Conservation (phyloP, 2,888 invertebrate genomes). For the Isoperla grammatica region DNA sequence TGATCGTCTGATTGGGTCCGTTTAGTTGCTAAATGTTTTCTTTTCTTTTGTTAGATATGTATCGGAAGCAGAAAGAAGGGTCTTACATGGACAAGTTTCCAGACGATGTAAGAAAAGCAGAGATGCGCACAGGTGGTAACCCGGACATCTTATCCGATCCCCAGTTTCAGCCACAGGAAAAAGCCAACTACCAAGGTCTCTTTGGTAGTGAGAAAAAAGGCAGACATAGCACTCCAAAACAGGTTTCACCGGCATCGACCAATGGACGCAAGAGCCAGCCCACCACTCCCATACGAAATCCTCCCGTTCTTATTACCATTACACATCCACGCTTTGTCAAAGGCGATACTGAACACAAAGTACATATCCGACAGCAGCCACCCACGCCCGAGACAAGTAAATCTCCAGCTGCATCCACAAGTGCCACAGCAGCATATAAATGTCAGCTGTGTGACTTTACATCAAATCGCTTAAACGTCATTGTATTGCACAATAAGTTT, state of each 20-base stretch:
- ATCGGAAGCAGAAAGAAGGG: slow-evolving; percentile 54
- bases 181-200: slow-evolving; percentile 48
- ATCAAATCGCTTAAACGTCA: slow-evolving; percentile 63
- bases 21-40: neutral
- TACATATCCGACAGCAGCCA: slow-evolving; percentile 56
- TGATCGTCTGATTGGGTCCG: too few species aligned
- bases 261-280: slow-evolving; percentile 19
- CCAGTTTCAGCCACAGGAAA: slow-evolving; percentile 50
- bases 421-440: slow-evolving; percentile 58
- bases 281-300: slow-evolving; percentile 8
- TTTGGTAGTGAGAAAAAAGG: slow-evolving; percentile 45
- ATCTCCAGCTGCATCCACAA: slow-evolving; percentile 36
- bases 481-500: slow-evolving; percentile 66
- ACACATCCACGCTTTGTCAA: slow-evolving; percentile 47
- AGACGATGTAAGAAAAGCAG: slow-evolving; percentile 67
- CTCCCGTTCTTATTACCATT: slow-evolving; percentile 38
- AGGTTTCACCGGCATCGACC: slow-evolving; percentile 8
- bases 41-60: slow-evolving; percentile 50
- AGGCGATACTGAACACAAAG: slow-evolving; percentile 51
- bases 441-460: slow-evolving; percentile 61
- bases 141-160: slow-evolving; percentile 60
- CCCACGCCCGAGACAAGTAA: too few species aligned
- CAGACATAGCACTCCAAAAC: neutral
- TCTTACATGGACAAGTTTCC: slow-evolving; percentile 73
- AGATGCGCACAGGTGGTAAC: slow-evolving; percentile 64